Base-by-base conservation (phyloP, 2,797 vertebrate genomes). In the Steatocranus sp. region DNA sequence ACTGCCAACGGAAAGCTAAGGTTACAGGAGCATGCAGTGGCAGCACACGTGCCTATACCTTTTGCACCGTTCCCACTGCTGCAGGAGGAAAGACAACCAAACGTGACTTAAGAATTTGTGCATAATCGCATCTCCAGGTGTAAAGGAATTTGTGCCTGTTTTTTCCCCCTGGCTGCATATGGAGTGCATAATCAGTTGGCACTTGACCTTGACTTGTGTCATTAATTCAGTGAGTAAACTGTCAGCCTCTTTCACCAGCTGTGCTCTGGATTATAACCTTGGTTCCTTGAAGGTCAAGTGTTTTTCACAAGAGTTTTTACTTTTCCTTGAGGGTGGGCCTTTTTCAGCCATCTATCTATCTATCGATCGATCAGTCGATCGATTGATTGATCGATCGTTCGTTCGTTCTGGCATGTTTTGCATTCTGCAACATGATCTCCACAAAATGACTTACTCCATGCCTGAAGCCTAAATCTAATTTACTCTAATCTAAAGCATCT, bases 181-280 rank as follows among this genome's bases (percentile, higher is more conserved):
- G 90, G 86, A 87, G 58, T 32, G 91, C 86, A 94, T 92, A 95
- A 94, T 95, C 91, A 95, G 84, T 88, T 84, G 58, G 80, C 85
- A 87, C 91, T 92, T 95, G 93, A 96, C 95, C 93, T 96, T 95
- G 95, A 93, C 91, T 95, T 85, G 87, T 93, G 84, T 91, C 93
- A 93, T 95, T 96, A 95, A 95, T 94, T 95, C 92, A 93, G 89
- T 38, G 83, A 91, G 92, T 92, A 91, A 94, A 94, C 89, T 91
- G 89, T 94, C 93, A 89, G 91, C 85, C 70, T 88, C 83, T 87
- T 93, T 88, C 89, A 86, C 93, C 93, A 95, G 94, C 93, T 96
- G 94, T 89, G 87, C 86, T 83, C 78, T 48, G 87, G 87, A 91
- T 76, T 84, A 78, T 85, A 91, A 93, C 94, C 91, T 93, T 90